Base-by-base conservation (phyloP, 2,888 invertebrate species). In the Cheiracanthium punctorium region DNA sequence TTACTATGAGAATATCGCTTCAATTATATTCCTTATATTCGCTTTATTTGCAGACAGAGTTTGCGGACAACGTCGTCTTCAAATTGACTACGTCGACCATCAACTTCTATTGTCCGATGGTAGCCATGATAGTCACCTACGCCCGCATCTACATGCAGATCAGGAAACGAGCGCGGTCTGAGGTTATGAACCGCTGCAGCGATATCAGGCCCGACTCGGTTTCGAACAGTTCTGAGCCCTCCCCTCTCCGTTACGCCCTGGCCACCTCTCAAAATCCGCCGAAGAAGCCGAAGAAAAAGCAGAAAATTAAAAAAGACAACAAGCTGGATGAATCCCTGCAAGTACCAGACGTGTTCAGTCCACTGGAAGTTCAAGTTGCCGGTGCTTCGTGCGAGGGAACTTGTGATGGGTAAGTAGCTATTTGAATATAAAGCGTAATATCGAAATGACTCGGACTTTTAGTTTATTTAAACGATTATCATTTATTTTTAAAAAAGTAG, bases 61-160 rank as follows among this genome's bases (percentile, higher is more conserved):
- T 93, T 89, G 92, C 92, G 2, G 91, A 91, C 71, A 92, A 92
- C 88, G 92, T 92, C 0, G 90, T 91, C 8, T 92, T 93, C 88
- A 93, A 93, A 89, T 90, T 93, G 2, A 91, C 92, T 10, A 92
- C 93, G 1, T 93, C 93, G n/a, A 91, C 92, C 37, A 91, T 93
- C 80, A 93, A 93, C 90, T 93, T 93, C 89, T 93, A 92, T 89
- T 90, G 93, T n/a, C 93, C 93, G 0, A 90, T 93, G 24, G 90
- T 91, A 7, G 90, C 93, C n/a, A 93, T 93, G 93, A 92, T 93
- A 5, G 90, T 90, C 64, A 90, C 93, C 10, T 93, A 93, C 89
- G 91, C 90, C 32, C 91, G 91, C 88, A 93, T 93, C 73, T 93
- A 92, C 89, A 90, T 91, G 87, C 93, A 92, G 88, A 93, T 93